phyloP scores from a whole-genome alignment of 2,797 vertebrate species.

The Acestrorhynchus altus region DNA sequence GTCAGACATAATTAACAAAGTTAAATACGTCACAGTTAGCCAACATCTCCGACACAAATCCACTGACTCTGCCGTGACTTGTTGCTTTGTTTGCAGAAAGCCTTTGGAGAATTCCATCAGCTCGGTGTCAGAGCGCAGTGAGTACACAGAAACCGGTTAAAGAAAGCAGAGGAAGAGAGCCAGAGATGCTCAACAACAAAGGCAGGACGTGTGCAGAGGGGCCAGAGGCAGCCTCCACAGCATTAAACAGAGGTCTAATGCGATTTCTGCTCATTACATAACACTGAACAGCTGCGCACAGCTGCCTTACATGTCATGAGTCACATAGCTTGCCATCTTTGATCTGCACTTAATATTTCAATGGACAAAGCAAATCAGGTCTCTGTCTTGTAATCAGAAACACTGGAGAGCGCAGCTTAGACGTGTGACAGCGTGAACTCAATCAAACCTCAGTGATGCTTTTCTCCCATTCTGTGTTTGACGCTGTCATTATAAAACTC shows the following conservation, averaged over 20 bases:
- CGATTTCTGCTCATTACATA: constrained; percentile 72
- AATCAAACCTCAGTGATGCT: background rate
- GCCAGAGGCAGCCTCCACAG: background rate
- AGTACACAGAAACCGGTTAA: background rate
- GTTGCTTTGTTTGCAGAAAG: constrained; percentile 13
- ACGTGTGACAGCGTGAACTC: background rate
- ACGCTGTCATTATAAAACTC: background rate
- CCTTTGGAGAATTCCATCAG: background rate
- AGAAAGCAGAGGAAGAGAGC: background rate
- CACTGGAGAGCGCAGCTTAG: background rate
- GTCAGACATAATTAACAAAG: background rate
- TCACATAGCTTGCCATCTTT: constrained; percentile 1
- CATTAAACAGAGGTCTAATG: constrained; percentile 65
- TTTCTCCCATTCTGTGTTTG: background rate
- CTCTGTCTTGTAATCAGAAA: background rate
- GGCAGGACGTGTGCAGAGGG: background rate
- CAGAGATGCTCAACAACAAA: constrained; percentile 15
- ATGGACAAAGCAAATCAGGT: background rate
- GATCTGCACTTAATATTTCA: background rate
- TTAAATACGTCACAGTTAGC: background rate
- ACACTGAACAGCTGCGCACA: constrained; percentile 62
- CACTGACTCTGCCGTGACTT: background rate
- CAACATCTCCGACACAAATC: background rate
- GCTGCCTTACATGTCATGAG: constrained; percentile 48
- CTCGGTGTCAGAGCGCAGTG: background rate